phyloP scores from a whole-genome alignment of 2,888 invertebrate genomes.

The Mesorhabditis spiculigera region DNA sequence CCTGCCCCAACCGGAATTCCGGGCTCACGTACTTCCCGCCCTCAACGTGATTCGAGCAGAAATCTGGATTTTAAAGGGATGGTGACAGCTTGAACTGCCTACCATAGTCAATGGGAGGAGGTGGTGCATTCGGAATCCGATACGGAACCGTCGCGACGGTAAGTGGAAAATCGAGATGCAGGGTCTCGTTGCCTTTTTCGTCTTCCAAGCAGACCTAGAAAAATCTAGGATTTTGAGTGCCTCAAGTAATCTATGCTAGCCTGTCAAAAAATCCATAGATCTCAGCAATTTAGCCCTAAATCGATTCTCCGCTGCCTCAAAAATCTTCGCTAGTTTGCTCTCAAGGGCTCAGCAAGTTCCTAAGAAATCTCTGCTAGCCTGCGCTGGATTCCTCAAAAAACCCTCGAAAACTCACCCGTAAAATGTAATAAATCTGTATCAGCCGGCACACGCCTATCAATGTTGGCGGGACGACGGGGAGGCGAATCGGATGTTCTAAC shows the following conservation, averaged over 20 bases:
- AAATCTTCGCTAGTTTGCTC: too few species aligned
- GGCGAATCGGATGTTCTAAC: slow-evolving; percentile 68
- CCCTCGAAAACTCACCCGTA: slow-evolving; percentile 67
- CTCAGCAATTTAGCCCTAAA: too few species aligned
- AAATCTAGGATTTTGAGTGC: background rate
- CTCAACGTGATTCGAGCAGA: slow-evolving; percentile 72
- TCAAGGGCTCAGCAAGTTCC: too few species aligned
- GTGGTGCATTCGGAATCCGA: slow-evolving; percentile 59
- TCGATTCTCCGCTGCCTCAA: too few species aligned
- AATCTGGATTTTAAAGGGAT: slow-evolving; percentile 64
- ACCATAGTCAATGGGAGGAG: slow-evolving; percentile 56
- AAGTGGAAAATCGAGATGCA: slow-evolving; percentile 73
- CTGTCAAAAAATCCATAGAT: background rate
- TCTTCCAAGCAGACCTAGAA: slow-evolving; percentile 71
- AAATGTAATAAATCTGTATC: slow-evolving; percentile 72
- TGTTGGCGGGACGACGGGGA: slow-evolving; percentile 76
- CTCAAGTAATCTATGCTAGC: too few species aligned
- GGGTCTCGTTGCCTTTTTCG: slow-evolving; percentile 71
- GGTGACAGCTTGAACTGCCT: background rate
- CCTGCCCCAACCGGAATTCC: slow-evolving; percentile 75
- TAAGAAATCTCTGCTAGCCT: too few species aligned
- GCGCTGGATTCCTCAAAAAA: background rate
- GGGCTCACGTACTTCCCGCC: slow-evolving; percentile 76
- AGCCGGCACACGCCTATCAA: slow-evolving; percentile 72
- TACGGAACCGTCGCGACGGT: slow-evolving; percentile 74